These are phyloP conservation scores for Ennomos erosarius DNA, from an alignment of 2,888 invertebrate genomes.

Conservation along the genomic window DNA sequence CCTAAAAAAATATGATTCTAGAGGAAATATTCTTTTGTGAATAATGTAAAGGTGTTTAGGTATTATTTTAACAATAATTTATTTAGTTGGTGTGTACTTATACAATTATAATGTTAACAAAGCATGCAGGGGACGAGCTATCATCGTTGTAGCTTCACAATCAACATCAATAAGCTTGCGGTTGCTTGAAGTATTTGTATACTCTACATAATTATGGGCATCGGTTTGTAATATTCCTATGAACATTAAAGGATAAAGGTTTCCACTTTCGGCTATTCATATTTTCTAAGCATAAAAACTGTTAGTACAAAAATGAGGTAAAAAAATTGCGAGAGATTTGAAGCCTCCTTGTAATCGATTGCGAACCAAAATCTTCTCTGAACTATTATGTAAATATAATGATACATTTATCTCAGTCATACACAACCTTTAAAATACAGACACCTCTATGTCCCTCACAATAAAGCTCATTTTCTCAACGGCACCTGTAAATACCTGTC, in stretches of 20 bases:
- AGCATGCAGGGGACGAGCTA: conserved; percentile 63
- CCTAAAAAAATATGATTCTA: too few species aligned
- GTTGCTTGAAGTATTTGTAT: conserved; percentile 47
- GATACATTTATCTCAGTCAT: conserved; percentile 31
- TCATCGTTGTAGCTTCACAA: conserved; percentile 23
- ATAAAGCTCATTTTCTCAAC: conserved; percentile 39
- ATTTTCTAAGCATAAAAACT: too few species aligned
- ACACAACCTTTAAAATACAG: conserved; percentile 11
- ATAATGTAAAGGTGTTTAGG: conserved; percentile 12
- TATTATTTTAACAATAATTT: conserved; percentile 22
- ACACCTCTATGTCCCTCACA: conserved; percentile 11
- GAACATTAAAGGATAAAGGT: too few species aligned
- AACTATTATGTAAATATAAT: conserved; percentile 19
- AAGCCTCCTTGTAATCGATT: too few species aligned
- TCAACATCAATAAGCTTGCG: conserved; percentile 49
- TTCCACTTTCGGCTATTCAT: too few species aligned
- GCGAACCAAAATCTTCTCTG: neutral
- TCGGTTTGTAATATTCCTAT: too few species aligned
- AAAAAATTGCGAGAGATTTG: too few species aligned
- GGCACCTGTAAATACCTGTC: conserved; percentile 46
- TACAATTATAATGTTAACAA: conserved; percentile 44
- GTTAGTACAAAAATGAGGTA: too few species aligned
- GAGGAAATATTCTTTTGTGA: too few species aligned
- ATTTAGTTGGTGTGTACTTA: conserved; percentile 35
- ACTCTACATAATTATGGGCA: too few species aligned